These are phyloP conservation scores for Gobionotothen gibberifrons DNA, from an alignment of 2,797 vertebrate species.

Conservation along the genomic window DNA sequence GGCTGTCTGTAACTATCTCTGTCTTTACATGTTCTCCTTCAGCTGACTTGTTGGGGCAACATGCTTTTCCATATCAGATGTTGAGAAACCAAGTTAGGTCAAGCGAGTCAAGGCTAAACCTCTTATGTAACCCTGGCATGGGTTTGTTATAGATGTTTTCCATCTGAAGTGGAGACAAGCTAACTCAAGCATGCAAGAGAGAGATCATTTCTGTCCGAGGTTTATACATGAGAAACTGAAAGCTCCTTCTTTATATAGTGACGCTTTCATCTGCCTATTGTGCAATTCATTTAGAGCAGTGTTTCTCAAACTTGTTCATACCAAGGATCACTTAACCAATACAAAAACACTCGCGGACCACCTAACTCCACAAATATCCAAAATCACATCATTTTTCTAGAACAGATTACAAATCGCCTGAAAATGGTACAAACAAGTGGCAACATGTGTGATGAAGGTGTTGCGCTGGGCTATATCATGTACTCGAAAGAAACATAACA, in stretches of 20 bases:
- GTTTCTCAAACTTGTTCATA: no score
- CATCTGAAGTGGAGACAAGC: conserved; percentile 26
- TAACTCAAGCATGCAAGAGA: conserved; percentile 19
- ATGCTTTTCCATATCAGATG: conserved; percentile 75
- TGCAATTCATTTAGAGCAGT: conserved; percentile 35
- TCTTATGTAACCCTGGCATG: conserved; percentile 82
- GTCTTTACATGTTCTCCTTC: conserved; percentile 53
- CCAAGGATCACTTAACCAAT: no score
- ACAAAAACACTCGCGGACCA: no score
- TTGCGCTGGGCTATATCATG: no score
- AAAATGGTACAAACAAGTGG: no score
- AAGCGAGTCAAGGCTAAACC: conserved; percentile 76
- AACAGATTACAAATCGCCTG: no score
- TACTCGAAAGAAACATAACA: no score
- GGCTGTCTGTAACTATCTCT: conserved; percentile 47
- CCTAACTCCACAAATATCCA: no score
- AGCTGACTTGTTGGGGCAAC: conserved; percentile 69
- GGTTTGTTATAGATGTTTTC: conserved; percentile 68
- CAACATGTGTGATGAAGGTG: no score
- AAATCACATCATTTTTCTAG: no score
- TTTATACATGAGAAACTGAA: conserved; percentile 39
- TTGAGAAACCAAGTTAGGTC: conserved; percentile 59
- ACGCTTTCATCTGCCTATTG: conserved; percentile 27
- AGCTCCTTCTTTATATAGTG: conserved; percentile 20
- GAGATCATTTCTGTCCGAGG: conserved; percentile 4